A percentile compares a stretch with the other conserved stretches of the same genome.
These are phyloP conservation scores for Eulimnadia texana DNA, from an alignment of 1,140 invertebrate genomes.

Conservation along the genomic window DNA sequence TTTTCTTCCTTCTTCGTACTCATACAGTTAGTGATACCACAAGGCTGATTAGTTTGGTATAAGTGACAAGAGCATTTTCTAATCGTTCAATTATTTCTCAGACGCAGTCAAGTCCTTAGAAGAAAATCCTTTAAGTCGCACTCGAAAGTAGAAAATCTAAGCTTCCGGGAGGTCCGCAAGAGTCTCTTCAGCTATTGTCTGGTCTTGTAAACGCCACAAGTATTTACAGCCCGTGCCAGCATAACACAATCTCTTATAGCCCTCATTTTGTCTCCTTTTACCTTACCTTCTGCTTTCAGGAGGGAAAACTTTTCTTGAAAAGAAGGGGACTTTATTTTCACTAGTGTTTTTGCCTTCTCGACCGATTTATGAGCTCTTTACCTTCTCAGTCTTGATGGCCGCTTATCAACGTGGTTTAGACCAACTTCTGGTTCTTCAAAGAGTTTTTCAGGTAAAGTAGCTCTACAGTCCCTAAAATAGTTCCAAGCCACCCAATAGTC, in stretches of 20 bases:
- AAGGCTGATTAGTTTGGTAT: no score
- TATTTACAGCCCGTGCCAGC: slow-evolving; percentile 8
- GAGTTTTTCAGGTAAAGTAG: not conserved
- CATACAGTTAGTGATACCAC: no score
- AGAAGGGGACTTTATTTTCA: not conserved
- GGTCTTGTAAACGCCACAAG: slow-evolving; percentile 14
- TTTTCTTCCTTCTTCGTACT: no score
- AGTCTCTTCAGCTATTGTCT: slow-evolving; percentile 6
- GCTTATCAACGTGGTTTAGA: not conserved
- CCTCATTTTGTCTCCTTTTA: not conserved
- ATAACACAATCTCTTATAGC: not conserved
- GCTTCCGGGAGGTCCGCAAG: slow-evolving; percentile 8
- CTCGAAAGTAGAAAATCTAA: no score
- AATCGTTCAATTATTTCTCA: no score
- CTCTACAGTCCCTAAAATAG: not conserved
- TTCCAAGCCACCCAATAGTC: no score
- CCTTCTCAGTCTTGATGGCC: not conserved
- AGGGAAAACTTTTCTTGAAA: not conserved
- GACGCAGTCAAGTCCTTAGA: no score
- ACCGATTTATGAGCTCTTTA: not conserved
- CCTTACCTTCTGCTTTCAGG: not conserved
- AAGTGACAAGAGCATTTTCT: no score
- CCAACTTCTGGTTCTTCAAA: not conserved
- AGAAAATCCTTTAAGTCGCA: no score
- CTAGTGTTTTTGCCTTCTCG: not conserved